A percentile compares a stretch with the other conserved stretches of the same genome.
phyloP scores from a whole-genome alignment of 2,113 vertebrate genomes.

The Carassius auratus region DNA sequence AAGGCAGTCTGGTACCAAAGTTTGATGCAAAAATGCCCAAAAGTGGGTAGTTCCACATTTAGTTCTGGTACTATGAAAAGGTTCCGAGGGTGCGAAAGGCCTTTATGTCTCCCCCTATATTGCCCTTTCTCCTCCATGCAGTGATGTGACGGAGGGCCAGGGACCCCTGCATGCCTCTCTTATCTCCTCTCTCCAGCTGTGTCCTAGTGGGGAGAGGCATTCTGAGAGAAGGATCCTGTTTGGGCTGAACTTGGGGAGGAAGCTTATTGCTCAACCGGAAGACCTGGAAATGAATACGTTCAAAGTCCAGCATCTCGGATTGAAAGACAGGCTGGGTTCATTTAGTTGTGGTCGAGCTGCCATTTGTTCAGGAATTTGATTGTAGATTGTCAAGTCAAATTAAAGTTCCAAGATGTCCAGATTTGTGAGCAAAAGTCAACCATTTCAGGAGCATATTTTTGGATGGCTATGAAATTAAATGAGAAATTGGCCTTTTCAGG shows the following conservation, averaged over 20 bases:
- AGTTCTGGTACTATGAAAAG: too few relatives aligned
- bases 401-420: not conserved
- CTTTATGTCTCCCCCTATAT: not conserved
- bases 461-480: too few relatives aligned
- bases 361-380: slow-evolving; percentile 30
- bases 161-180: slow-evolving; percentile 50
- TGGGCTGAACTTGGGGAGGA: slow-evolving; percentile 50
- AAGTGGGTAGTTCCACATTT: too few relatives aligned
- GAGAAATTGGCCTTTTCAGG: too few relatives aligned
- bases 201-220: slow-evolving; percentile 30
- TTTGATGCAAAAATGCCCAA: too few relatives aligned
- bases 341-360: not conserved
- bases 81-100: too few relatives aligned
- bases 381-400: slow-evolving; percentile 30
- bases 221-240: slow-evolving; percentile 53
- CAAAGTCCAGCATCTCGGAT: not conserved
- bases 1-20: too few relatives aligned
- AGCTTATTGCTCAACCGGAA: slow-evolving; percentile 54
- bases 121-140: not conserved
- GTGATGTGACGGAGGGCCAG: slow-evolving; percentile 48
- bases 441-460: too few relatives aligned
- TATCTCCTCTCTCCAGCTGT: slow-evolving; percentile 69
- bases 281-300: slow-evolving; percentile 6
- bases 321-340: not conserved
- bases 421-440: not conserved